phyloP scores from a whole-genome alignment of 2,797 vertebrate species.

The Labroides dimidiatus region DNA sequence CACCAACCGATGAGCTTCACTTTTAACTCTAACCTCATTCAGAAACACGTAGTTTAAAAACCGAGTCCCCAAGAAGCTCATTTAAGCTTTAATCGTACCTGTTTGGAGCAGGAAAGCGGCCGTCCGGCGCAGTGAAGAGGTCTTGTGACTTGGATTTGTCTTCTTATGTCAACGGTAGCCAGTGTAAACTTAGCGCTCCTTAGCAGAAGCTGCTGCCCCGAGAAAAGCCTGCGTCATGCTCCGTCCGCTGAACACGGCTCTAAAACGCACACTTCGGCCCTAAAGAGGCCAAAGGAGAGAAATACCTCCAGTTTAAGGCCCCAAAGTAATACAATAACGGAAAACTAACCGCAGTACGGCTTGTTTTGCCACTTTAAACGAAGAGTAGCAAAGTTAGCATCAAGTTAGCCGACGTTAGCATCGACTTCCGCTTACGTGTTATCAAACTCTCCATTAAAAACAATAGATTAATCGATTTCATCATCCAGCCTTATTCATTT shows the following conservation, averaged over 20 bases:
- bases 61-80: too few relatives aligned
- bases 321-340: fast-evolving
- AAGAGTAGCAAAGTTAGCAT: neutral
- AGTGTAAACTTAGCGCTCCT: conserved; percentile 41
- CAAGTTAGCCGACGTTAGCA: neutral
- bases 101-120: neutral
- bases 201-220: neutral
- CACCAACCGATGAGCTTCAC: neutral
- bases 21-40: neutral
- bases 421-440: conserved; percentile 28
- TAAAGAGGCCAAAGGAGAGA: fast-evolving
- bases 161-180: conserved; percentile 58
- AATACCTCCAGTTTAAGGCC: fast-evolving
- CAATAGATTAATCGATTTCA: too few relatives aligned
- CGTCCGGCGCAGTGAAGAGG: conserved; percentile 13
- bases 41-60: too few relatives aligned
- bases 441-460: neutral
- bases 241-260: neutral
- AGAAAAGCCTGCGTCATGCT: conserved; percentile 56
- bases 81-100: conserved; percentile 42
- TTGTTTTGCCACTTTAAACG: conserved; percentile 18
- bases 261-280: fast-evolving
- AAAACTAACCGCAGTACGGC: neutral
- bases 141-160: conserved; percentile 73
- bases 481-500: too few relatives aligned